Conservation (phyloP, 2,113 vertebrate genomes). For the Scolopax mira region DNA sequence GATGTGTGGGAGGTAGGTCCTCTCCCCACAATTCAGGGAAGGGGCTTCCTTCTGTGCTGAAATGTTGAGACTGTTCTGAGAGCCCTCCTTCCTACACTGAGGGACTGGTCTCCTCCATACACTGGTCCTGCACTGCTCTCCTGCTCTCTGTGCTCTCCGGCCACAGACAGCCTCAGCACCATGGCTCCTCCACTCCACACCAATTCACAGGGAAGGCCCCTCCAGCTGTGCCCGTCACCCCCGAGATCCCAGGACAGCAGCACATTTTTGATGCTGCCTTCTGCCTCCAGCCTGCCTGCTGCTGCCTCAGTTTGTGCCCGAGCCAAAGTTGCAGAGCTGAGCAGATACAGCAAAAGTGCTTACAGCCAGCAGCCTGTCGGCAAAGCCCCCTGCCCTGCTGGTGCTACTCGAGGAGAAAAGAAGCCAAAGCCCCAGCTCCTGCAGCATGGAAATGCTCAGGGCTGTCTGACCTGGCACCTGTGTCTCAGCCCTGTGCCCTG, state of each 20-base stretch:
- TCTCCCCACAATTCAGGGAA: not conserved
- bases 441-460: not conserved
- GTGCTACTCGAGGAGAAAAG: not conserved
- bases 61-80: not conserved
- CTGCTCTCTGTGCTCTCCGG: fast-evolving
- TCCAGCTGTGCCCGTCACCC: not conserved
- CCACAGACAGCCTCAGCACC: not conserved
- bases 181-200: fast-evolving
- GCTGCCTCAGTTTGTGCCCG: not conserved
- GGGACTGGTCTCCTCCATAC: not conserved
- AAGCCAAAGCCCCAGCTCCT: not conserved
- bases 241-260: not conserved
- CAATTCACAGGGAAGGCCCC: not conserved
- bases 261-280: not conserved
- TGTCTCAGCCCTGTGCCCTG: not conserved
- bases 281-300: not conserved
- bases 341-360: not conserved
- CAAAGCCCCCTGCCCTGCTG: not conserved
- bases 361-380: not conserved
- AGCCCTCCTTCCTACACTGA: not conserved
- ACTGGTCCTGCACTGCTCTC: not conserved
- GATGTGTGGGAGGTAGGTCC: not conserved
- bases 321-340: not conserved
- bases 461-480: not conserved
- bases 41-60: not conserved